Evolutionary conservation across 35 echinoderm and acorn worm species (phyloP).

Genomic region (Anneissia japonica): DNA sequence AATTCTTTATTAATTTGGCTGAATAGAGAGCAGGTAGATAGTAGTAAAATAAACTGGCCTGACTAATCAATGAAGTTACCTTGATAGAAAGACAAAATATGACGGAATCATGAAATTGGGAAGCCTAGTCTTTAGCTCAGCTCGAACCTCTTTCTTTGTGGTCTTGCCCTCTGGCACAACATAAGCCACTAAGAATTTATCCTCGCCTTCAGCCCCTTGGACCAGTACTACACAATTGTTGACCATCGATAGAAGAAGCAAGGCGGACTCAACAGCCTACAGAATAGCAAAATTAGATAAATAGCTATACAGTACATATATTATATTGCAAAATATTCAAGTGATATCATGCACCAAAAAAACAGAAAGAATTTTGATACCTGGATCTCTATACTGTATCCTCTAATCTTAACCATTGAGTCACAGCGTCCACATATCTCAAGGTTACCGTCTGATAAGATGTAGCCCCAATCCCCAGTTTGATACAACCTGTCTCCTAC

Average conservation of each 20-base stretch:
- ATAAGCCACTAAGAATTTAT: slow-evolving; percentile 49
- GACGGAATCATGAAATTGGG: slow-evolving; percentile 44
- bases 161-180: slow-evolving; percentile 23
- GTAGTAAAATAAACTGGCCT: no score
- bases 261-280: slow-evolving; percentile 49
- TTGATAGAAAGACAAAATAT: slow-evolving; percentile 38
- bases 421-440: slow-evolving; percentile 64
- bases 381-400: slow-evolving; percentile 60
- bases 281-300: background rate
- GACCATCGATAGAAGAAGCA: slow-evolving; percentile 19
- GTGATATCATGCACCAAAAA: no score
- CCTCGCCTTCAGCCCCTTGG: slow-evolving; percentile 35
- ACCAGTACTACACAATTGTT: slow-evolving; percentile 32
- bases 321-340: background rate
- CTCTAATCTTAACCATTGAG: slow-evolving; percentile 55
- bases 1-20: no score
- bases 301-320: background rate
- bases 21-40: no score
- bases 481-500: slow-evolving; percentile 37
- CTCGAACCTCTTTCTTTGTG: slow-evolving; percentile 43
- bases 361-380: background rate
- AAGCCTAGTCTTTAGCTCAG: slow-evolving; percentile 39
- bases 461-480: slow-evolving; percentile 51
- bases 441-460: slow-evolving; percentile 39
- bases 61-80: no score